Percentiles rank a stretch among this genome's conserved stretches.
Evolutionary conservation across 2,797 vertebrate species (phyloP).

Genomic region (Onychomys leucogaster): DNA sequence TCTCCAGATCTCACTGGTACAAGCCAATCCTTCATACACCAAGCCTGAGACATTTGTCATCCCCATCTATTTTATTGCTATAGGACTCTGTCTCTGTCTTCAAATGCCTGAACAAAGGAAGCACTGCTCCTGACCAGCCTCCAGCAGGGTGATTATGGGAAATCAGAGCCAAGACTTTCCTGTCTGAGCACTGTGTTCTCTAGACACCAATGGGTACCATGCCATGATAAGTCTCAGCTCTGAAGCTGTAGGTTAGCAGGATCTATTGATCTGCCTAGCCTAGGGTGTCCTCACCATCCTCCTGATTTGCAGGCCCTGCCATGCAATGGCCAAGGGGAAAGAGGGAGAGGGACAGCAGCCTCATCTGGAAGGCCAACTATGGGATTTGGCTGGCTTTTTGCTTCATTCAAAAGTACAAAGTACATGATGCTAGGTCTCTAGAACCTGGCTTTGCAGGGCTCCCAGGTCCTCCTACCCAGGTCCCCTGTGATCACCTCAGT

Average conservation of each 20-base stretch:
- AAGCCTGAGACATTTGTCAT: not conserved
- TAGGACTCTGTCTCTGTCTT: not conserved
- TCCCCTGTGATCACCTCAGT: conserved; percentile 3
- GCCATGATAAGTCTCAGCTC: no score
- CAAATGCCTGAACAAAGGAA: not conserved
- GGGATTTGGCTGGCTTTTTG: not conserved
- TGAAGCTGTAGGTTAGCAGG: not conserved
- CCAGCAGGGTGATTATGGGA: not conserved
- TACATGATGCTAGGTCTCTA: not conserved
- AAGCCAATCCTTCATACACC: not conserved
- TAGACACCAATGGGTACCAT: not conserved
- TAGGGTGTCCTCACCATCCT: not conserved
- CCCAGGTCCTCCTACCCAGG: not conserved
- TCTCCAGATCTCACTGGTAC: not conserved
- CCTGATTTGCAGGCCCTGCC: not conserved
- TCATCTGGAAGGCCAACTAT: not conserved
- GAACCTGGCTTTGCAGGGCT: not conserved
- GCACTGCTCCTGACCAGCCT: not conserved
- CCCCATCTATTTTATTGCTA: not conserved
- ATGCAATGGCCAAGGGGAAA: not conserved
- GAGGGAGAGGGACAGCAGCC: not conserved
- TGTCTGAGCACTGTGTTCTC: not conserved
- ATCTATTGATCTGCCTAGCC: not conserved
- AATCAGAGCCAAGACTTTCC: not conserved
- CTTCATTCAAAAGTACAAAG: not conserved